Conservation (phyloP, 2,888 invertebrate species). For the Cerceris rybyensis region DNA sequence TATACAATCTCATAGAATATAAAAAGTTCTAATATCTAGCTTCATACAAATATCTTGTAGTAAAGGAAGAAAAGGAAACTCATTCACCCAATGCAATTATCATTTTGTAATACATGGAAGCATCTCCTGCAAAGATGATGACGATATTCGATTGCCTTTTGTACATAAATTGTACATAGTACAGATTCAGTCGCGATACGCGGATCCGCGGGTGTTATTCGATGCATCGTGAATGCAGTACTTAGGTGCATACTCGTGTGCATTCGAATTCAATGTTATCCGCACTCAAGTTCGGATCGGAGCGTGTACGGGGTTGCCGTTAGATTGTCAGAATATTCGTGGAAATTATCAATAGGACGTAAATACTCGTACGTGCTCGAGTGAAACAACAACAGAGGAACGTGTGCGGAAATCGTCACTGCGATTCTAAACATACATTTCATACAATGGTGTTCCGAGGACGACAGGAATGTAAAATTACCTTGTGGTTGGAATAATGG, state of each 20-base stretch:
- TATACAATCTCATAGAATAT: too few species aligned
- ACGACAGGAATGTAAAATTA: neutral
- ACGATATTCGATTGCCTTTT: neutral
- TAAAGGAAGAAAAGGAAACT: neutral
- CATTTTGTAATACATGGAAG: neutral
- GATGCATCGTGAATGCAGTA: constrained; percentile 2
- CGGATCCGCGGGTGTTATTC: neutral
- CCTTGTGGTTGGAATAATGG: too few species aligned
- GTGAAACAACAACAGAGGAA: neutral
- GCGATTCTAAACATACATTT: neutral
- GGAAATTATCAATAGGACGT: constrained; percentile 3
- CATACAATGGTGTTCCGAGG: neutral
- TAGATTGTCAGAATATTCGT: constrained; percentile 3
- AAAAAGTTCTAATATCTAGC: too few species aligned
- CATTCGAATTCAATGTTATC: neutral
- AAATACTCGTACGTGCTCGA: neutral
- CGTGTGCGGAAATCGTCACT: neutral
- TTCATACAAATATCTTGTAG: too few species aligned
- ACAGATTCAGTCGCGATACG: neutral
- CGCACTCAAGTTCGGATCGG: neutral
- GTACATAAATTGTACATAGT: neutral
- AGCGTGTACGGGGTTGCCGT: neutral
- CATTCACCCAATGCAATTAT: neutral
- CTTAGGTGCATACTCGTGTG: neutral
- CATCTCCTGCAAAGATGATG: neutral